phyloP scores from a whole-genome alignment of 1,140 invertebrate species.

The Drosophila burlai region DNA sequence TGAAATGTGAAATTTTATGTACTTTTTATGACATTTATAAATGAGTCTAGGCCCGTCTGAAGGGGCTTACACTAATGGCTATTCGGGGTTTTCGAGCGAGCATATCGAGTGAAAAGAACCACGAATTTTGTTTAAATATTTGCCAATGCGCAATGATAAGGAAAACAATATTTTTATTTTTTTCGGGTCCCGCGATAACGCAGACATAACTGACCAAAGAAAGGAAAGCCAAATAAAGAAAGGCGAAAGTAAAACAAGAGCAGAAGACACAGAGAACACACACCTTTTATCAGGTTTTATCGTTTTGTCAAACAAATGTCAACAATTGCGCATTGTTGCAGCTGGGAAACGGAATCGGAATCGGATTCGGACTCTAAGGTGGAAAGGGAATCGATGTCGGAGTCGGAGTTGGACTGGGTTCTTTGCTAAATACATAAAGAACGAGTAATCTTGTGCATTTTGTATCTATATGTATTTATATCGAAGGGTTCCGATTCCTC shows the following conservation, averaged over 20 bases:
- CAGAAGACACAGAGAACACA: conserved; percentile 38
- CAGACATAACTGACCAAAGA: conserved; percentile 64
- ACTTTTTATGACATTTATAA: conserved; percentile 65
- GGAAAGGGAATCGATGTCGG: conserved; percentile 23
- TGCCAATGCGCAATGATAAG: conserved; percentile 74
- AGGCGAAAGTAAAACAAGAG: conserved; percentile 69
- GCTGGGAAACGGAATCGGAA: conserved; percentile 49
- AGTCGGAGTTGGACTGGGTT: conserved; percentile 4
- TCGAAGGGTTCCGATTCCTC: conserved; percentile 51
- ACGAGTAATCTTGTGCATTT: conserved; percentile 22
- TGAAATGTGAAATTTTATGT: conserved; percentile 47
- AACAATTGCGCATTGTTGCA: conserved; percentile 81
- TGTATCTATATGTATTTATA: conserved; percentile 27
- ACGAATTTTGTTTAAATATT: conserved; percentile 67
- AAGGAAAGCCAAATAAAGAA: conserved; percentile 54
- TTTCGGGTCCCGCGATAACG: conserved; percentile 50
- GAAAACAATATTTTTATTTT: conserved; percentile 36
- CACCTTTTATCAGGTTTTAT: conserved; percentile 70
- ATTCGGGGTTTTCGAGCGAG: conserved; percentile 52
- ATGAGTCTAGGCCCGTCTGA: conserved; percentile 50
- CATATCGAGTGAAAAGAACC: conserved; percentile 29
- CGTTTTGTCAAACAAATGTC: conserved; percentile 79
- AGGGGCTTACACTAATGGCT: conserved; percentile 75
- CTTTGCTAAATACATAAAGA: conserved; percentile 66
- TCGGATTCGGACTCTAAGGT: conserved; percentile 4